Evolutionary conservation across 2,888 invertebrate species (phyloP).

Genomic region (Buathra laborator): DNA sequence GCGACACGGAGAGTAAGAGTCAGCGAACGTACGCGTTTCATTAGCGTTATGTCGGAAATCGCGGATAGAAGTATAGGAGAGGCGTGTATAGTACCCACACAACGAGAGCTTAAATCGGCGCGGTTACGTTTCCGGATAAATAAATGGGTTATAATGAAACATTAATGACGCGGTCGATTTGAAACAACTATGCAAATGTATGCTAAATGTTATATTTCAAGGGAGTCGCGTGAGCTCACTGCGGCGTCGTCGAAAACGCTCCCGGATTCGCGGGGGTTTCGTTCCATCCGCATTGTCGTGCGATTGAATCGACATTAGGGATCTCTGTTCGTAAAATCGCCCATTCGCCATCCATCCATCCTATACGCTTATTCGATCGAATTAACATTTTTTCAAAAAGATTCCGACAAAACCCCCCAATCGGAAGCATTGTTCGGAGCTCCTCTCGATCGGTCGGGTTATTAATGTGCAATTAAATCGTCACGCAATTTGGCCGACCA

Average conservation of each 20-base stretch:
- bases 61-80: neutral
- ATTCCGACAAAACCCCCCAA: neutral
- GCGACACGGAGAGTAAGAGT: conserved; percentile 14
- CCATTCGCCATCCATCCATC: neutral
- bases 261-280: conserved; percentile 54
- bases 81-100: neutral
- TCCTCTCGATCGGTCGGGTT: too few species aligned
- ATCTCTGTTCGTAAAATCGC: conserved; percentile 30
- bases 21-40: conserved; percentile 73
- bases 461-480: too few species aligned
- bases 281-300: conserved; percentile 62
- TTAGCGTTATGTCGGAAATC: conserved; percentile 73
- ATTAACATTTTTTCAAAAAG: neutral
- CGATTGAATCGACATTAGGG: conserved; percentile 63
- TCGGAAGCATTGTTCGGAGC: neutral
- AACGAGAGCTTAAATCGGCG: conserved; percentile 23
- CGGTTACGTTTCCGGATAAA: conserved; percentile 70
- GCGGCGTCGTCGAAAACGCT: neutral
- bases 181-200: conserved; percentile 76
- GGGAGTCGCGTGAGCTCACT: neutral
- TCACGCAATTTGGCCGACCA: too few species aligned
- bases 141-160: conserved; percentile 79
- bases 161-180: conserved; percentile 79
- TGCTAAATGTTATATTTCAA: conserved; percentile 74
- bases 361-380: neutral